A percentile compares a stretch with the other conserved stretches of the same genome.
phyloP scores from a whole-genome alignment of 2,113 vertebrate genomes.

The Heterochromis multidens region DNA sequence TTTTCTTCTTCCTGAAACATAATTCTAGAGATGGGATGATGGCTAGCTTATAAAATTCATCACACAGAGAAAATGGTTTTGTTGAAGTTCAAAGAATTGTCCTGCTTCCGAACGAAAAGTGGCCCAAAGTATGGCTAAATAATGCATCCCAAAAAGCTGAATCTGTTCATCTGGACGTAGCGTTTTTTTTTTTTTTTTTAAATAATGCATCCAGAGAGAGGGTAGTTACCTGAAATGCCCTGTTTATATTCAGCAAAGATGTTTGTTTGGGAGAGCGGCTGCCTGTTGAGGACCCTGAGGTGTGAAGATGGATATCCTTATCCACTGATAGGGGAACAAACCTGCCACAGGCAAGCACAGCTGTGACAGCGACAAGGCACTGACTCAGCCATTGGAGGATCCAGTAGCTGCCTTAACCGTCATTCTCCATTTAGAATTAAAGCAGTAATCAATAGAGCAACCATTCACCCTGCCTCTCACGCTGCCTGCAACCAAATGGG shows the following conservation, averaged over 20 bases:
- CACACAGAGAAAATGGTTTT: neutral
- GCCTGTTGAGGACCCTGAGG: constrained; percentile 52
- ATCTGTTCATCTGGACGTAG: too few species aligned
- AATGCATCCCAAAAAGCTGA: too few species aligned
- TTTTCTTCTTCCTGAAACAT: neutral
- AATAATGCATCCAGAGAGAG: constrained; percentile 36
- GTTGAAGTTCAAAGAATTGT: constrained; percentile 22
- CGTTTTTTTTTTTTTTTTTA: too few species aligned
- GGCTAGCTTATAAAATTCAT: neutral
- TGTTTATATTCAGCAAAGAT: constrained; percentile 32
- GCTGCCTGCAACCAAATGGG: neutral
- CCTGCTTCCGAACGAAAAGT: too few species aligned
- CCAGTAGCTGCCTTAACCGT: constrained; percentile 44
- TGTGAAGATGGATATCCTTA: constrained; percentile 68
- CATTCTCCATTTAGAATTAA: constrained; percentile 62
- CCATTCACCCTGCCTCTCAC: constrained; percentile 8
- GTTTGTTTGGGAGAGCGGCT: constrained; percentile 21
- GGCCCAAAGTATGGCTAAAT: too few species aligned
- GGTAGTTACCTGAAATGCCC: constrained; percentile 45
- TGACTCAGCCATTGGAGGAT: constrained; percentile 61
- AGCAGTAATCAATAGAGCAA: constrained; percentile 54
- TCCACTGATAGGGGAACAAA: constrained; percentile 57
- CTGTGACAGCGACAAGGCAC: constrained; percentile 56
- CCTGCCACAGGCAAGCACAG: constrained; percentile 57
- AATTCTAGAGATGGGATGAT: neutral